phyloP scores from a whole-genome alignment of 2,888 invertebrate species.

The Polydesmus complanatus region DNA sequence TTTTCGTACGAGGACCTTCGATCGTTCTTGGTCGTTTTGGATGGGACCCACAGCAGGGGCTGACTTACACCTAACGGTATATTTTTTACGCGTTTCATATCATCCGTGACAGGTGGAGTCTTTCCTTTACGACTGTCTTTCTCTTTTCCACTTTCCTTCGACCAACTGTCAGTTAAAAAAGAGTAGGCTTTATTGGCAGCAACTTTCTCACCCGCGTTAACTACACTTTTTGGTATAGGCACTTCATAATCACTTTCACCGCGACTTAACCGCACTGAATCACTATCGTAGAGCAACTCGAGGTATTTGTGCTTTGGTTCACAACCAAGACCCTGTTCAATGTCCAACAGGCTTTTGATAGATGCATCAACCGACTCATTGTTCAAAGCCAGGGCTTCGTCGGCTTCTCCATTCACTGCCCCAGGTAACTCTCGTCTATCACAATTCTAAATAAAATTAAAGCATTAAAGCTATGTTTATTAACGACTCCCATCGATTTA shows the following conservation, averaged over 20 bases:
- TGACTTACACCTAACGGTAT: neutral
- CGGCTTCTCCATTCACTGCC: neutral
- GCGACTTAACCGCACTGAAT: constrained; percentile 11
- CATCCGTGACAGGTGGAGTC: neutral
- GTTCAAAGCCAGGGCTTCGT: neutral
- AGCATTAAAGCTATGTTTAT: too few species aligned
- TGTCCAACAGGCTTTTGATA: neutral
- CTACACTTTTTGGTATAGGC: too few species aligned
- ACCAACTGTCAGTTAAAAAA: neutral
- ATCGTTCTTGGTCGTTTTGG: too few species aligned
- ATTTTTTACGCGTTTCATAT: neutral
- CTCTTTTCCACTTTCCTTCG: too few species aligned
- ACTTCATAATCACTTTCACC: constrained; percentile 21
- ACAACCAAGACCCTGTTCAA: neutral
- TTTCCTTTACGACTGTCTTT: too few species aligned
- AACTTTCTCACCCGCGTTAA: too few species aligned
- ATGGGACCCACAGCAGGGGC: neutral
- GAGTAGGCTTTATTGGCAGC: neutral
- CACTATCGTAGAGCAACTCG: constrained; percentile 21
- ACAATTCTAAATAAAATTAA: neutral
- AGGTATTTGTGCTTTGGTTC: constrained; percentile 19
- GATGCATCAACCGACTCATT: neutral
- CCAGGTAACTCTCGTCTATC: neutral
- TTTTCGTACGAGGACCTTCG: too few species aligned
- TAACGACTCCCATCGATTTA: too few species aligned